A percentile compares a stretch with the other conserved stretches of the same genome.
phyloP scores from a whole-genome alignment of 2,797 vertebrate genomes.

The Sebastes iracundus region DNA sequence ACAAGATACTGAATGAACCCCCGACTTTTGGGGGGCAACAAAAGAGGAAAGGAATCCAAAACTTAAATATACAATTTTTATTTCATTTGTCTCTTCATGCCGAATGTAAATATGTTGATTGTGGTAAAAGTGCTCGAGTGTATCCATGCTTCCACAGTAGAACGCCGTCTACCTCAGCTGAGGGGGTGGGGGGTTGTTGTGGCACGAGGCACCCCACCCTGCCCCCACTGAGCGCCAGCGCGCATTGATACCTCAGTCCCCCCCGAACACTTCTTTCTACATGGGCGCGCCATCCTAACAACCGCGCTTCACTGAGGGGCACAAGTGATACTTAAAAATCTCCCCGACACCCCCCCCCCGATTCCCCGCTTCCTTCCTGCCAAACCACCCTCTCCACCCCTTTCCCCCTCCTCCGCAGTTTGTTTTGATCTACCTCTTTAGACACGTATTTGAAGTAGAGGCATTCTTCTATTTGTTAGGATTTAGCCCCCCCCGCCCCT shows the following conservation, averaged over 20 bases:
- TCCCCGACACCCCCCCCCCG: constrained; percentile 35
- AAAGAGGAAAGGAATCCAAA: constrained; percentile 74
- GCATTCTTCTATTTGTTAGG: constrained; percentile 89
- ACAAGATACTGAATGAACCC: constrained; percentile 55
- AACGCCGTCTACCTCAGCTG: constrained; percentile 93
- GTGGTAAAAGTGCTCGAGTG: constrained; percentile 89
- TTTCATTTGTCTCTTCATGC: constrained; percentile 81
- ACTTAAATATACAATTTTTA: constrained; percentile 47
- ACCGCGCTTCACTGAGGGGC: constrained; percentile 85
- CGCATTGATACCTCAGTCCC: constrained; percentile 89
- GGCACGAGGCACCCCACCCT: constrained; percentile 82
- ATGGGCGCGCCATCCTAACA: constrained; percentile 84
- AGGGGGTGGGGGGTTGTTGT: constrained; percentile 81
- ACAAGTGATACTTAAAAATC: constrained; percentile 86
- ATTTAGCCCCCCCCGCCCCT: constrained; percentile 80
- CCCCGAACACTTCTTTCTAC: constrained; percentile 87
- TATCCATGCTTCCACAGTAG: constrained; percentile 92
- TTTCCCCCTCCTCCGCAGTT: constrained; percentile 73
- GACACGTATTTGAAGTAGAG: constrained; percentile 93
- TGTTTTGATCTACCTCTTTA: constrained; percentile 97
- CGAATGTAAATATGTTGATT: constrained; percentile 95
- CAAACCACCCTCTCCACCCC: constrained; percentile 17
- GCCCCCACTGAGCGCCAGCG: constrained; percentile 84
- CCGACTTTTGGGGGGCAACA: constrained; percentile 54
- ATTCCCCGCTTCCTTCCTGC: constrained; percentile 26